Conservation (phyloP, 2,113 vertebrate species). For the Nestor notabilis region DNA sequence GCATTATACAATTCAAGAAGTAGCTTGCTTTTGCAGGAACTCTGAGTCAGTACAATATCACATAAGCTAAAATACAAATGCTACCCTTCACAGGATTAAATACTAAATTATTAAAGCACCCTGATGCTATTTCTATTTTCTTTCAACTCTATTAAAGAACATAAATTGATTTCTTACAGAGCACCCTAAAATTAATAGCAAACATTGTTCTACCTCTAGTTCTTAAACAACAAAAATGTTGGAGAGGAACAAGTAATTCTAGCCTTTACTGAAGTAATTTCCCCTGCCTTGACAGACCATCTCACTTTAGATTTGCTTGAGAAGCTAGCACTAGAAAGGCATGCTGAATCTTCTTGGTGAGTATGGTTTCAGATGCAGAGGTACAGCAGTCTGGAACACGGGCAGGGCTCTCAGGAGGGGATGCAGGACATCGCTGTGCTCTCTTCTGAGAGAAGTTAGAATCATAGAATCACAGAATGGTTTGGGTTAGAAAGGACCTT, state of each 20-base stretch:
- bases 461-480: neutral
- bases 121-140: neutral
- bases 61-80: neutral
- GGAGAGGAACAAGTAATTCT: neutral
- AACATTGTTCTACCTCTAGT: neutral
- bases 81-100: neutral
- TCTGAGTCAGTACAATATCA: neutral
- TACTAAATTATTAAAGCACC: neutral
- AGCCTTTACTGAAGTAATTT: neutral
- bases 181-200: neutral
- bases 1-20: neutral
- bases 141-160: neutral
- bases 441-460: neutral
- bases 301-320: neutral
- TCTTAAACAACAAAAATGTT: neutral
- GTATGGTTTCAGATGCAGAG: neutral
- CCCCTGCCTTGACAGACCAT: neutral
- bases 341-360: neutral
- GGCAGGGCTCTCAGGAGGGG: neutral
- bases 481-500: neutral
- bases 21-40: neutral
- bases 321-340: neutral
- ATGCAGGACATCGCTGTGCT: neutral
- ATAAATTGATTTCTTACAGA: neutral
- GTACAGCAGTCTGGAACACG: neutral